These are phyloP conservation scores for Glareola pratincola DNA, from an alignment of 2,113 vertebrate genomes.

Conservation along the genomic window DNA sequence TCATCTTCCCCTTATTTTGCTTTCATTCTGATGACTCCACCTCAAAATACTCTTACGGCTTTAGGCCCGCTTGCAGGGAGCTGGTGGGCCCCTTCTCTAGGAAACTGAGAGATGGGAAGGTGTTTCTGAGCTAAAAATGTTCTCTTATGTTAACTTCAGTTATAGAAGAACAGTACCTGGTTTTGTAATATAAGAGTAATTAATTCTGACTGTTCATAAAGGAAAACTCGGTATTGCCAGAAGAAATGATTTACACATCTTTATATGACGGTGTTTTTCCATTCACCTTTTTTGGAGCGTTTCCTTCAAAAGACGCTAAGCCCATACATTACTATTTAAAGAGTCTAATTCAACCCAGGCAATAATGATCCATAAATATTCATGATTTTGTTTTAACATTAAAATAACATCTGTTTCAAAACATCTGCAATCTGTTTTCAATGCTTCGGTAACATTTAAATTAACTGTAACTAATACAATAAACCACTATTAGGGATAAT, in stretches of 20 bases:
- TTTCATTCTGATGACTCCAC: not conserved
- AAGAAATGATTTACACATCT: conserved; percentile 53
- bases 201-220: conserved; percentile 34
- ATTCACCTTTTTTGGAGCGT: conserved; percentile 61
- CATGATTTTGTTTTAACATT: conserved; percentile 81
- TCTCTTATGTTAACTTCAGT: not conserved
- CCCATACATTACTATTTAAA: conserved; percentile 65
- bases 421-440: conserved; percentile 87
- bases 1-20: conserved; percentile 3
- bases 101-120: not conserved
- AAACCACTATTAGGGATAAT: conserved; percentile 82
- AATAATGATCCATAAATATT: conserved; percentile 83
- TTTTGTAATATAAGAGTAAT: conserved; percentile 62
- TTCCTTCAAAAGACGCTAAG: conserved; percentile 65
- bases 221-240: conserved; percentile 33
- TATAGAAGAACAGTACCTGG: conserved; percentile 17
- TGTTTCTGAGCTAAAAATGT: conserved; percentile 28
- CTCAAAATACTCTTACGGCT: not conserved
- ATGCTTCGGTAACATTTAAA: conserved; percentile 81
- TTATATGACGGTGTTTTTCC: conserved; percentile 61
- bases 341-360: conserved; percentile 71
- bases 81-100: not conserved
- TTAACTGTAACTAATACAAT: conserved; percentile 86
- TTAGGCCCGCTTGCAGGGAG: not conserved
- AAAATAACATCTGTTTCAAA: conserved; percentile 84